Percentiles rank a stretch among this genome's conserved stretches.
Evolutionary conservation across 2,888 invertebrate species (phyloP).

Genomic region (Tachystola acroxantha): DNA sequence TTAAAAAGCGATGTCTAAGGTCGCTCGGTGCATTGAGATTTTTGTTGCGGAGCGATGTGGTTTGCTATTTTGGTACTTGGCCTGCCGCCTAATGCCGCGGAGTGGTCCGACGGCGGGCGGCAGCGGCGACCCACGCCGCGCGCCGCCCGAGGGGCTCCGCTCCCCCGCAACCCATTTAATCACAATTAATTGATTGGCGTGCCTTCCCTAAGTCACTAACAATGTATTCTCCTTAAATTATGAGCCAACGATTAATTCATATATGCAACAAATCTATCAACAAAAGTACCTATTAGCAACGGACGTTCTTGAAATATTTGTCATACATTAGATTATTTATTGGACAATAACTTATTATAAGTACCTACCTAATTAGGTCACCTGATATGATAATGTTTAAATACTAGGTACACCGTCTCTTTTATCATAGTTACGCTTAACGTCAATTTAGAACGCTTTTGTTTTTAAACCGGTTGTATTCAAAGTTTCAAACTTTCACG

Average conservation of each 20-base stretch:
- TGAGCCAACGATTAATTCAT: constrained; percentile 6
- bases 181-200: constrained; percentile 12
- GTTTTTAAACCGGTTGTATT: no score
- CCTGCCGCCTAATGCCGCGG: constrained; percentile 69
- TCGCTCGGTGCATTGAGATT: constrained; percentile 59
- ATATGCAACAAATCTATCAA: constrained; percentile 4
- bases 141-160: constrained; percentile 3
- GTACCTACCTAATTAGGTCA: no score
- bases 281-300: no score
- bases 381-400: no score
- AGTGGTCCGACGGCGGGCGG: constrained; percentile 53
- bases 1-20: constrained; percentile 34
- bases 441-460: no score
- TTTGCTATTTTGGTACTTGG: constrained; percentile 75
- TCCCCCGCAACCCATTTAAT: constrained; percentile 7
- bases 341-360: no score
- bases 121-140: constrained; percentile 34
- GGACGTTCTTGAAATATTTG: no score
- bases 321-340: no score
- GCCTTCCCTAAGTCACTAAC: constrained; percentile 6
- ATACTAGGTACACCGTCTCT: no score
- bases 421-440: no score
- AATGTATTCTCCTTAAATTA: constrained; percentile 2
- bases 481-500: no score
- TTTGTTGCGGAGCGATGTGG: constrained; percentile 62